phyloP scores from a whole-genome alignment of 2,113 vertebrate genomes.

The Apistogramma diplotaenia region DNA sequence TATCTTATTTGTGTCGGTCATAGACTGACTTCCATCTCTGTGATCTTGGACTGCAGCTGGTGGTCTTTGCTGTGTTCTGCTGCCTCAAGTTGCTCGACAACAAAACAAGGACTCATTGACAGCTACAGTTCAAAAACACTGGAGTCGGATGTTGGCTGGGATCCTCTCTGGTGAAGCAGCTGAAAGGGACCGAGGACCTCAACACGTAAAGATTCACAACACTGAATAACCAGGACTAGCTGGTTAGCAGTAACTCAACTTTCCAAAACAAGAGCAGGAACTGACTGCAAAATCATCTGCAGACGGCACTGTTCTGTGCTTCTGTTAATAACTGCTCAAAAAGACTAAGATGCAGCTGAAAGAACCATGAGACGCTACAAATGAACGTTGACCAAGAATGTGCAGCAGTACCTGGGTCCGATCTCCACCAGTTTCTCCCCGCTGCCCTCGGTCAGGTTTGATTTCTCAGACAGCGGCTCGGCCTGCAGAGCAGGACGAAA shows the following conservation, averaged over 20 bases:
- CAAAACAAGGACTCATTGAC: background rate
- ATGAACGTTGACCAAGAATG: background rate
- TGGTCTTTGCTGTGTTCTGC: background rate
- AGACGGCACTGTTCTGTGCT: no score
- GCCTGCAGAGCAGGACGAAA: constrained; percentile 79
- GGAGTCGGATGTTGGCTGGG: background rate
- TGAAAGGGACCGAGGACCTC: background rate
- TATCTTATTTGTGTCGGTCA: background rate
- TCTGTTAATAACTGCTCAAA: background rate
- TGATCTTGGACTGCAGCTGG: background rate
- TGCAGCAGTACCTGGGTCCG: constrained; percentile 80
- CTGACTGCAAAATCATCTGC: background rate
- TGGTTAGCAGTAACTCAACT: background rate
- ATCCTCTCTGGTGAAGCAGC: background rate
- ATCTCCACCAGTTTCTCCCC: constrained; percentile 84
- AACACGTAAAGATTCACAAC: background rate
- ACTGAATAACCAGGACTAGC: background rate
- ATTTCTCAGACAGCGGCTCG: constrained; percentile 70
- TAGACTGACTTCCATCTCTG: background rate
- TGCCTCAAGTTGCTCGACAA: background rate
- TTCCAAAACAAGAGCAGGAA: background rate
- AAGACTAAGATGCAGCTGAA: background rate
- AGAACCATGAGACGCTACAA: background rate
- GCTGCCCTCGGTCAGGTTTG: constrained; percentile 69
- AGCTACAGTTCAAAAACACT: background rate